Conservation (phyloP, 2,888 invertebrate species). For the Pristionchus maxplancki region DNA sequence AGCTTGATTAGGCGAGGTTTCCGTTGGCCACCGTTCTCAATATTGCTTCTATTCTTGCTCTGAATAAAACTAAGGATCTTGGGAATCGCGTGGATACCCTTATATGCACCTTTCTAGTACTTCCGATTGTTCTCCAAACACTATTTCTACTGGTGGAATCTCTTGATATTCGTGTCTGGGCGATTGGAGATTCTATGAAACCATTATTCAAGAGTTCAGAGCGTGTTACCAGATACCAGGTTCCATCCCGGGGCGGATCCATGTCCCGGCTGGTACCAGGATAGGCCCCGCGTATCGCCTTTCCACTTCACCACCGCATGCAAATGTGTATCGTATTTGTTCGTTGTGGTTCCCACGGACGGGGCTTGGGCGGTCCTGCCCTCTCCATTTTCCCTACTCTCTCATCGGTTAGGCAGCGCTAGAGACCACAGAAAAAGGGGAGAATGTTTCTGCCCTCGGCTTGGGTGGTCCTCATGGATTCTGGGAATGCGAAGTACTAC, state of each 20-base stretch:
- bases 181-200: no score
- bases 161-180: no score
- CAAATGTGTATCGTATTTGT: slow-evolving; percentile 39
- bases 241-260: background rate
- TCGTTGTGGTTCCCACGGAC: background rate
- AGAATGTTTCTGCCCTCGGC: no score
- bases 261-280: background rate
- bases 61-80: no score
- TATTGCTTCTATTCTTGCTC: background rate
- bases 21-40: background rate
- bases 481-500: background rate
- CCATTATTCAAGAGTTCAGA: no score
- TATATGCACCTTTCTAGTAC: background rate
- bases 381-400: background rate
- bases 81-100: no score
- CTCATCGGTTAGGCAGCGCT: background rate
- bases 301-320: slow-evolving; percentile 24
- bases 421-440: no score
- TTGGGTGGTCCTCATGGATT: background rate
- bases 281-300: background rate
- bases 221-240: background rate
- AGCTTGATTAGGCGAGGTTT: background rate
- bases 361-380: background rate
- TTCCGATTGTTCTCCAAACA: no score
- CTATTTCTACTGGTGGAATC: no score